Evolutionary conservation across 2,113 vertebrate genomes (phyloP), one percentile per base, ranked within the genome.

Genomic region (Phyllostomus discolor): DNA sequence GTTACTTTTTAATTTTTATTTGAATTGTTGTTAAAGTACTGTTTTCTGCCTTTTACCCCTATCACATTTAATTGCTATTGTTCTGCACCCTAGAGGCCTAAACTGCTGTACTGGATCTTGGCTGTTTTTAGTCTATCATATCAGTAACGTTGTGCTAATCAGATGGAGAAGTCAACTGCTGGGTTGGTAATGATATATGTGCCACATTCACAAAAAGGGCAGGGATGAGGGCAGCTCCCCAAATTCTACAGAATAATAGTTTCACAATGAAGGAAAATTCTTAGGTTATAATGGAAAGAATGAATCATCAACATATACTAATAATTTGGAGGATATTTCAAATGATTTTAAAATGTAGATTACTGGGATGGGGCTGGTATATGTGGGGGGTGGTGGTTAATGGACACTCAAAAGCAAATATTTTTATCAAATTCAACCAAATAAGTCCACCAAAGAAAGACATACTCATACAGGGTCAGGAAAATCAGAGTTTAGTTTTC

Each of bases 91-190:
- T 95, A 92, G 97, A 97, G 97, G 97, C 97, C 95, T 84, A 82
- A 93, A 89, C 84, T 93, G 93, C 97, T 93, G 97, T 96, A 92
- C 14, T 93, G 97, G 96, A 97, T 96, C 95, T 97, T 90, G 91
- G 95, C 97, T 98, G 96, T 96, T 98, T 97, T 92, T 73, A 94
- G 88, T 96, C 96, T 95, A 97, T 97, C 95, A 90, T 96, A 94
- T 90, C 88, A 91, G 96, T 97, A 97, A 98, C 96, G 91, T 38
- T 96, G 97, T 95, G 98, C 92, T 98, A 97, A 98, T 98, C 98
- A 98, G 97, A 98, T 59, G n/a, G 96, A 98, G 97, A 98, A 96
- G 96, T 97, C 97, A 97, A 91, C 86, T 82, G 90, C 97, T 98
- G 98, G 96, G 96, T 98, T 97, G 96, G 93, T 96, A 97, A 91